Evolutionary conservation across 1,140 invertebrate genomes (phyloP), one percentile per base, ranked within the genome.

Genomic region (Hermetia illucens): DNA sequence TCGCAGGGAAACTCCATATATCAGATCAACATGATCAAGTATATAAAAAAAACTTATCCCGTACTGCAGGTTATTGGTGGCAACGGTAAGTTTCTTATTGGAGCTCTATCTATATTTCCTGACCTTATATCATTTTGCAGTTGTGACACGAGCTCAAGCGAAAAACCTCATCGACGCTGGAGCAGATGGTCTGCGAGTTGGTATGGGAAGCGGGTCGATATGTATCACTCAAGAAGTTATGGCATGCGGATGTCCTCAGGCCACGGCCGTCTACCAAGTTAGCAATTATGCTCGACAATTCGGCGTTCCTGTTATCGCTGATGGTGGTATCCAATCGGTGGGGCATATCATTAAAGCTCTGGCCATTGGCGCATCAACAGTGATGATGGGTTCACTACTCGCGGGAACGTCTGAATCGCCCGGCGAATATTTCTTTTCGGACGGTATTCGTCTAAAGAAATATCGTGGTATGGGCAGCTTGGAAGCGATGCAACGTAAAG

Each of bases 161-260:
- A 91, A 92, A 59, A 90, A 88, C 64, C 69, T 97, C n/a, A 95
- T 97, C 47, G 83, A 93, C 50, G 90, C 88, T 41, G 93, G 93
- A 19, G 90, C 82, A 3, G 92, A 97, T 71, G 91, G 78, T 21
- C 62, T 97, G 9, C 68, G 92, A 46, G 87, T 96, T 27, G 93
- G 93, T 10, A 97, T 97, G 92, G 93, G 93, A 6, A 88, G 81
- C 61, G 93, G 92, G 0, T 94, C 88, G 12, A 97, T 97, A 48
- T 97, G 93, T 55, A 97, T 95, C 25, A 96, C 93, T 3, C 91
- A 96, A 64, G 91, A 96, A 72, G 91, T 97, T 0, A 96, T 95
- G 91, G 93, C 92, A 3, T 92, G 95, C 38, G 93, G 93, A 5
- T 69, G 93, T 35, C 81, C 92, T 2, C 93, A 97, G 59, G 81